Evolutionary conservation across 2,113 vertebrate genomes (phyloP).

Genomic region (Perccottus glenii): DNA sequence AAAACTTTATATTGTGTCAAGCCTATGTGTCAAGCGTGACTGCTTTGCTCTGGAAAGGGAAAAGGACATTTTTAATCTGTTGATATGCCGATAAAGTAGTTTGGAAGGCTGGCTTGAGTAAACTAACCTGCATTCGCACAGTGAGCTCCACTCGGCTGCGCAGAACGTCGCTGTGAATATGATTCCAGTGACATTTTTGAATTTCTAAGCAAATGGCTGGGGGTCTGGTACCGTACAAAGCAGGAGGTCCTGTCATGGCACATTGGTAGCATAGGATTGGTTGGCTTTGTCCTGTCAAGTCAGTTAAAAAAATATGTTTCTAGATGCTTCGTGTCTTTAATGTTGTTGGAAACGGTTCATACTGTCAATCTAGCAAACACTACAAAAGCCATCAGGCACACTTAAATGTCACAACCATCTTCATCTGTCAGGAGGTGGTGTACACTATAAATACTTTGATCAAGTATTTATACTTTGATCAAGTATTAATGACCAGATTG

Average conservation of each 20-base stretch:
- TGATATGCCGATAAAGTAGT: too few relatives aligned
- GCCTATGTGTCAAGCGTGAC: not conserved
- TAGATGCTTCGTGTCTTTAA: conserved; percentile 64
- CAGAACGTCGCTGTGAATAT: not conserved
- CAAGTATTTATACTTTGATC: conserved; percentile 73
- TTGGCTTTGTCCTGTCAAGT: conserved; percentile 57
- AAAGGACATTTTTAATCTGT: too few relatives aligned
- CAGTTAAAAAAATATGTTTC: conserved; percentile 44
- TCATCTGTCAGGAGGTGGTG: conserved; percentile 28
- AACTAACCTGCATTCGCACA: conserved; percentile 5
- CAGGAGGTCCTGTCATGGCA: conserved; percentile 50
- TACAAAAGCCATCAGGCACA: conserved; percentile 65
- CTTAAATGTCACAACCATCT: conserved; percentile 51
- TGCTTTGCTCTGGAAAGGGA: too few relatives aligned
- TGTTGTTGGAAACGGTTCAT: conserved; percentile 66
- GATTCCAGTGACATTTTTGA: conserved; percentile 39
- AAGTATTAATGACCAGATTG: conserved; percentile 70
- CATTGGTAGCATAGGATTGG: conserved; percentile 14
- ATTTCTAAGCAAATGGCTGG: conserved; percentile 32
- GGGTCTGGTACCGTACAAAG: conserved; percentile 14
- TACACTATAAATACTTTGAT: conserved; percentile 57
- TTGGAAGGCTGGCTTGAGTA: too few relatives aligned
- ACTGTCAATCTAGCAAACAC: conserved; percentile 65
- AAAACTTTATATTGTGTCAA: conserved; percentile 27
- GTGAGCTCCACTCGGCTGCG: conserved; percentile 4